Conservation (phyloP, 1,140 invertebrate genomes). For the Leptopilina boulardi region DNA sequence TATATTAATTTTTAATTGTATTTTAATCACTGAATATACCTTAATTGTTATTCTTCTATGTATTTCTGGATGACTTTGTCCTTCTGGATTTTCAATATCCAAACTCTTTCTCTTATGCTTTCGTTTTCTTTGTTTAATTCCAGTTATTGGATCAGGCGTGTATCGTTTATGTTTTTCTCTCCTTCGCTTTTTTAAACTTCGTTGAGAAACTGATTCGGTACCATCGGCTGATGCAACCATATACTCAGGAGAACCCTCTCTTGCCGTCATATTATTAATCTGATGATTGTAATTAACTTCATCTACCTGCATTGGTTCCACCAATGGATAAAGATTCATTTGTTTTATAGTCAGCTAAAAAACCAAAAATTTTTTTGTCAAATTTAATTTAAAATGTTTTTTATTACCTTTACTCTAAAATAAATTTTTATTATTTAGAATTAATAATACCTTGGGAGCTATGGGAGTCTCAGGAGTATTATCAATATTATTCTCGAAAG, state of each 20-base stretch:
- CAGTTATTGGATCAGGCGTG: slow-evolving; percentile 73
- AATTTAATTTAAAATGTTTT: neutral
- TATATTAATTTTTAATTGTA: neutral
- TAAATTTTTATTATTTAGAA: too few relatives aligned
- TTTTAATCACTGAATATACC: slow-evolving; percentile 71
- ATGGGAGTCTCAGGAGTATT: slow-evolving; percentile 50
- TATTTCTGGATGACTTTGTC: slow-evolving; percentile 72
- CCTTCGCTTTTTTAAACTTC: slow-evolving; percentile 72
- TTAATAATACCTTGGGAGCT: slow-evolving; percentile 66
- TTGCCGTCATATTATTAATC: slow-evolving; percentile 63
- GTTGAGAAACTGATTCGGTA: slow-evolving; percentile 65
- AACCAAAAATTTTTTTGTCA: slow-evolving; percentile 11
- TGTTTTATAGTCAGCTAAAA: slow-evolving; percentile 72
- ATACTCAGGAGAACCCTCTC: slow-evolving; percentile 73
- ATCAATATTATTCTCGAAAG: slow-evolving; percentile 51
- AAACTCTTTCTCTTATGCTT: slow-evolving; percentile 82
- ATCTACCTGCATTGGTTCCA: slow-evolving; percentile 59
- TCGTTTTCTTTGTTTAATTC: slow-evolving; percentile 72
- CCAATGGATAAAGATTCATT: slow-evolving; percentile 63
- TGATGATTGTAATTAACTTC: slow-evolving; percentile 58
- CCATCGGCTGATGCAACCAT: slow-evolving; percentile 72
- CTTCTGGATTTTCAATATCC: slow-evolving; percentile 80
- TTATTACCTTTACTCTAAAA: too few relatives aligned
- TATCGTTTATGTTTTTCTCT: slow-evolving; percentile 75
- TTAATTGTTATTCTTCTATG: slow-evolving; percentile 87